Evolutionary conservation across 1,140 invertebrate genomes (phyloP).

Genomic region (Hestina assimilis): DNA sequence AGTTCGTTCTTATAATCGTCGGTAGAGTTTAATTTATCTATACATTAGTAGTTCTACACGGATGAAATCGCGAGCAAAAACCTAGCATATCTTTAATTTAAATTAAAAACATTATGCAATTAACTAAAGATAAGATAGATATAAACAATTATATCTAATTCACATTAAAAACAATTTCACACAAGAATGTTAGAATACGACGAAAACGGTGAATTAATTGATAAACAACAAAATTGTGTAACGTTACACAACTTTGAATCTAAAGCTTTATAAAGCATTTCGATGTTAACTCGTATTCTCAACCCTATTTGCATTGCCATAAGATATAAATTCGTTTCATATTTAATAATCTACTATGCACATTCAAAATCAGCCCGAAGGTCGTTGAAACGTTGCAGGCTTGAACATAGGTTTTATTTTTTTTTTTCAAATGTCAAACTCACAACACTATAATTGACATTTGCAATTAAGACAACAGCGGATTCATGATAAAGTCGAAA

Average conservation of each 20-base stretch:
- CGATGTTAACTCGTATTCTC: neutral
- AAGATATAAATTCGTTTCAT: neutral
- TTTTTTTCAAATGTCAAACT: conserved; percentile 24
- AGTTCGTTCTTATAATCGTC: too few relatives aligned
- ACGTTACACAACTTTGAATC: neutral
- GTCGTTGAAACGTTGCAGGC: conserved; percentile 13
- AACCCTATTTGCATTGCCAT: conserved; percentile 1
- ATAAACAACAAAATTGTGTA: conserved; percentile 6
- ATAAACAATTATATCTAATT: too few relatives aligned
- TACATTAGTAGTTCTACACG: too few relatives aligned
- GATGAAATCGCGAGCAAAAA: too few relatives aligned
- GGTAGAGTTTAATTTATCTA: too few relatives aligned
- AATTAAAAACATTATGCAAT: too few relatives aligned
- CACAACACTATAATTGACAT: conserved; percentile 10
- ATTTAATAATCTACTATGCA: conserved; percentile 7
- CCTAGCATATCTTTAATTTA: too few relatives aligned
- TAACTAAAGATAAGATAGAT: too few relatives aligned
- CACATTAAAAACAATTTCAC: too few relatives aligned
- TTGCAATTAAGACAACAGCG: neutral
- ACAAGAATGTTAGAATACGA: too few relatives aligned
- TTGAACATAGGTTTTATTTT: conserved; percentile 13
- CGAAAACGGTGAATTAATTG: neutral
- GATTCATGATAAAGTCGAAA: neutral
- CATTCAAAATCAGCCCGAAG: conserved; percentile 22
- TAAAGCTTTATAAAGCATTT: neutral